Evolutionary conservation across 1,140 invertebrate genomes (phyloP).

Genomic region (Latrodectus geometricus): DNA sequence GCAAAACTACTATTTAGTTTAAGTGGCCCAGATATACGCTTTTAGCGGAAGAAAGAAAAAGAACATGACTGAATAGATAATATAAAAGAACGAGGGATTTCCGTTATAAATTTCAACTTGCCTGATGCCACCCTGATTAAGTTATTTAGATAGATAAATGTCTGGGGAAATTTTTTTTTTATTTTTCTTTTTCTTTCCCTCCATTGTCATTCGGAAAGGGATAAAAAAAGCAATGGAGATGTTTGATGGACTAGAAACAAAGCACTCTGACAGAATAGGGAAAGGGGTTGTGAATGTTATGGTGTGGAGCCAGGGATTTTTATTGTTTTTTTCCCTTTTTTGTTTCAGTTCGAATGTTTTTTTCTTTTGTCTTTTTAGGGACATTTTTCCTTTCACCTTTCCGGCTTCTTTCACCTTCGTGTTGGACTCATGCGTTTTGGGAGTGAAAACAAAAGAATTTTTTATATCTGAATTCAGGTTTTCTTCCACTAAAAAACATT

Average conservation of each 20-base stretch:
- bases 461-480: too few species aligned
- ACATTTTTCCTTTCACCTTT: not conserved
- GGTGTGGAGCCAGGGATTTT: conserved; percentile 20
- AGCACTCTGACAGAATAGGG: conserved; percentile 33
- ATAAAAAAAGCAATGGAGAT: conserved; percentile 27
- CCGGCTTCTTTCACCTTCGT: not conserved
- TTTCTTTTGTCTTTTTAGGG: not conserved
- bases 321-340: conserved; percentile 19
- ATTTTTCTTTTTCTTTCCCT: not conserved
- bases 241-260: conserved; percentile 60
- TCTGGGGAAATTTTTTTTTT: conserved; percentile 22
- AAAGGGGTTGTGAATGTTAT: conserved; percentile 44
- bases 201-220: not conserved
- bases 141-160: conserved; percentile 62
- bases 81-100: conserved; percentile 46
- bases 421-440: too few species aligned
- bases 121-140: conserved; percentile 50
- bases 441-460: not conserved
- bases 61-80: conserved; percentile 35
- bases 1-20: conserved; percentile 57
- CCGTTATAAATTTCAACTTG: conserved; percentile 58
- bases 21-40: conserved; percentile 58
- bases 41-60: conserved; percentile 10
- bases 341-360: conserved; percentile 17
- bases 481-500: too few species aligned